These are phyloP conservation scores for Eubasilissa regina DNA, from an alignment of 1,140 invertebrate genomes.

Conservation along the genomic window DNA sequence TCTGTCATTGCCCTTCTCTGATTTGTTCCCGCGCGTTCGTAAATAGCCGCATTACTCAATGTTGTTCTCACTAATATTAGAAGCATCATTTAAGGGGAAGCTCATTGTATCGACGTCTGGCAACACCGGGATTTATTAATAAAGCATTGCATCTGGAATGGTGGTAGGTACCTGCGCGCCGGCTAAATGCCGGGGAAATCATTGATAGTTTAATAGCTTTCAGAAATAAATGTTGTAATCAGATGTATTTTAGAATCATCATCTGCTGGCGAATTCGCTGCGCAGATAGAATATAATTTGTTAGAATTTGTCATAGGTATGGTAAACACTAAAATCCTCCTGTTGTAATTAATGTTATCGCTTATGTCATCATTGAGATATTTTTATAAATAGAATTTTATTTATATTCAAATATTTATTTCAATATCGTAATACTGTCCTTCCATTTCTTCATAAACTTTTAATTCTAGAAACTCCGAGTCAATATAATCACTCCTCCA, in stretches of 20 bases:
- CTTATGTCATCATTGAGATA: too few species aligned
- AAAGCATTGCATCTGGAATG: slow-evolving; percentile 1
- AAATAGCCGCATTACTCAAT: slow-evolving; percentile 43
- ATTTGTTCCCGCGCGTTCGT: slow-evolving; percentile 24
- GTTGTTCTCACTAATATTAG: slow-evolving; percentile 36
- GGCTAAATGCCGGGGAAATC: background rate
- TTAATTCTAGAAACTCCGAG: too few species aligned
- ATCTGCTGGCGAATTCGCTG: background rate
- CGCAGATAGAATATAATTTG: too few species aligned
- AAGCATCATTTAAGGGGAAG: slow-evolving; percentile 24
- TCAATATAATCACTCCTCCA: too few species aligned
- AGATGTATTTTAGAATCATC: slow-evolving; percentile 29
- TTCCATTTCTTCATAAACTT: too few species aligned
- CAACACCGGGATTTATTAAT: slow-evolving; percentile 31
- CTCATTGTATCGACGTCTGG: slow-evolving; percentile 30
- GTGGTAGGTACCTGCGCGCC: background rate
- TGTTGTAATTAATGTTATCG: too few species aligned
- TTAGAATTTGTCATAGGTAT: too few species aligned
- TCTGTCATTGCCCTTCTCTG: slow-evolving; percentile 31
- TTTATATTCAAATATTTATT: too few species aligned
- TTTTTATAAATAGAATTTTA: too few species aligned
- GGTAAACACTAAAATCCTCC: too few species aligned
- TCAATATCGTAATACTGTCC: too few species aligned
- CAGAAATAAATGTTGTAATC: slow-evolving; percentile 32
- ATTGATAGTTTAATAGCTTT: slow-evolving; percentile 38